Evolutionary conservation across 2,797 vertebrate genomes (phyloP).

Genomic region (Epinephelus awoara): DNA sequence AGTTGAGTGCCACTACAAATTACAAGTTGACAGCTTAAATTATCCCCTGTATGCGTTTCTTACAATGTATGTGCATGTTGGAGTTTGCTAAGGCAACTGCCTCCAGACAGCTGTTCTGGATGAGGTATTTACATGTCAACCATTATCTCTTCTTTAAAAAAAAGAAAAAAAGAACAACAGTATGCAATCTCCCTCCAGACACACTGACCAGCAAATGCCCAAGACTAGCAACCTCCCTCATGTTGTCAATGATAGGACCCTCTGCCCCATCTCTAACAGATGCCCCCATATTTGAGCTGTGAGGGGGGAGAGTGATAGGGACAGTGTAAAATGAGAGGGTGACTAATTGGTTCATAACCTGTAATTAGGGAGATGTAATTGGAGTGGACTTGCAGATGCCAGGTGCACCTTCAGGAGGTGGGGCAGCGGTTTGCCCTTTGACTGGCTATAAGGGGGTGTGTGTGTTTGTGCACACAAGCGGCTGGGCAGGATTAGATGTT

Average conservation of each 20-base stretch:
- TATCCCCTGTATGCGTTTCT: conserved; percentile 72
- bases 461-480: conserved; percentile 29
- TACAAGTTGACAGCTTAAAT: conserved; percentile 82
- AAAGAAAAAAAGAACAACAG: conserved; percentile 4
- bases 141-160: conserved; percentile 53
- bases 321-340: conserved; percentile 87
- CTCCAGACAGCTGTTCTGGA: conserved; percentile 70
- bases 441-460: conserved; percentile 64
- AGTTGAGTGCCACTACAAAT: conserved; percentile 83
- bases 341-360: conserved; percentile 87
- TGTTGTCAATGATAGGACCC: conserved; percentile 46
- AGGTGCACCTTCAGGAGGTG: conserved; percentile 83
- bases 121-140: conserved; percentile 68
- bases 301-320: conserved; percentile 65
- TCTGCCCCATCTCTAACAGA: conserved; percentile 73
- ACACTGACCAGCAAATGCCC: conserved; percentile 38
- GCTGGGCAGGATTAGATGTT: conserved; percentile 45
- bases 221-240: conserved; percentile 26
- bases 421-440: conserved; percentile 80
- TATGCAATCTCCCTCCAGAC: conserved; percentile 23
- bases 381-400: conserved; percentile 83
- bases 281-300: conserved; percentile 71
- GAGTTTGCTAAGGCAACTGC: conserved; percentile 67
- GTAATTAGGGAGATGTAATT: conserved; percentile 87
- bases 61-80: conserved; percentile 76